Conservation (phyloP, 2,113 vertebrate species). For the Podarcis raffonei region DNA sequence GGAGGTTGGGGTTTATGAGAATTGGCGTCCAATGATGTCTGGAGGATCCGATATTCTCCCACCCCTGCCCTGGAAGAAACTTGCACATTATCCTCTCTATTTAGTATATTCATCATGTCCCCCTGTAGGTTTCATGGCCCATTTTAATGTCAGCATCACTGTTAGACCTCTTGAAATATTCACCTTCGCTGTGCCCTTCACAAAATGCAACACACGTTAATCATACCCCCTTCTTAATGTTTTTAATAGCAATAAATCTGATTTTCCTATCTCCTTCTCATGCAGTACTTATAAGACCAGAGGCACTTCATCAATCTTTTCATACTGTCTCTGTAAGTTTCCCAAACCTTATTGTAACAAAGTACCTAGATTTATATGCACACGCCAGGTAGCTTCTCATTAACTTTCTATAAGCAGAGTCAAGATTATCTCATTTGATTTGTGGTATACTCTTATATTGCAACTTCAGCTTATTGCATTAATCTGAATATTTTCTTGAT, state of each 20-base stretch:
- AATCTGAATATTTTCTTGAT: slow-evolving; percentile 21
- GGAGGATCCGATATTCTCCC: background rate
- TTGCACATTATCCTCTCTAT: background rate
- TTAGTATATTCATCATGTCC: slow-evolving; percentile 5
- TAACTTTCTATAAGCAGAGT: background rate
- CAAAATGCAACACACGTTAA: background rate
- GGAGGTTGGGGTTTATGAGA: no score
- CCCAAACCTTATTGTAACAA: background rate
- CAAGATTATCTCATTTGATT: background rate
- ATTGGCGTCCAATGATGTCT: no score
- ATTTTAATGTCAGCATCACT: background rate
- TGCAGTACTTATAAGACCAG: background rate
- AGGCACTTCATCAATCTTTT: background rate
- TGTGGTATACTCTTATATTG: background rate
- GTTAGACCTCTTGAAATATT: background rate
- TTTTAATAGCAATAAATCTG: slow-evolving; percentile 28
- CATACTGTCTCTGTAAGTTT: background rate
- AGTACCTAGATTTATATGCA: background rate
- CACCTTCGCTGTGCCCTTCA: background rate
- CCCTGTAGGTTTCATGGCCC: background rate
- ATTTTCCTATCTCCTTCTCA: slow-evolving; percentile 3
- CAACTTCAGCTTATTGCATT: background rate
- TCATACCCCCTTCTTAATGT: background rate
- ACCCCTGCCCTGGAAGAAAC: background rate
- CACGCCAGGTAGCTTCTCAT: background rate